Evolutionary conservation across 2,113 vertebrate species (phyloP).

Genomic region (Dendrocopos noguchii): DNA sequence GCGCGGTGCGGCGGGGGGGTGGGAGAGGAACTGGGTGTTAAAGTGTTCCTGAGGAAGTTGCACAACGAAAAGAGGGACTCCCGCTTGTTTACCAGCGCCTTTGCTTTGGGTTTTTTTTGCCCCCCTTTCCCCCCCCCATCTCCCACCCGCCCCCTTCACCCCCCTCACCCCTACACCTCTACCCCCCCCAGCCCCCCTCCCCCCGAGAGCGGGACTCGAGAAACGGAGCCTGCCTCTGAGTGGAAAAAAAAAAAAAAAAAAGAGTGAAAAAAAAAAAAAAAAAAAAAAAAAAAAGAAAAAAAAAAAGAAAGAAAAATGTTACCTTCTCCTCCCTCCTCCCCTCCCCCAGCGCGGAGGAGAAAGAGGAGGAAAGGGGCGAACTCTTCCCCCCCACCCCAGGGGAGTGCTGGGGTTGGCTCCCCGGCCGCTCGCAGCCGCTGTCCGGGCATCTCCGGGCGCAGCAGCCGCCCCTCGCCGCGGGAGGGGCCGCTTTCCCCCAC

Average conservation of each 20-base stretch:
- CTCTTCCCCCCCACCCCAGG: not conserved
- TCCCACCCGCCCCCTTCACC: not conserved
- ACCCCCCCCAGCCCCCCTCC: not conserved
- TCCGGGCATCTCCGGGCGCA: not conserved
- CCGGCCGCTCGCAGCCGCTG: not conserved
- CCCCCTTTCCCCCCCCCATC: too few species aligned
- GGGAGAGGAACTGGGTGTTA: not conserved
- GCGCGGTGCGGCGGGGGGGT: not conserved
- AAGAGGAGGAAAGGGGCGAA: not conserved
- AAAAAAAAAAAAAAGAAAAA: not conserved
- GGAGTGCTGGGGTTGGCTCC: not conserved
- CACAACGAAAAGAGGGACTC: constrained; percentile 37
- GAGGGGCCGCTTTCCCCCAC: not conserved
- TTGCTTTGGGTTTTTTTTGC: not conserved
- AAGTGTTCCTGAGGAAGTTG: constrained; percentile 51
- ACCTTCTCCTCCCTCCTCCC: not conserved
- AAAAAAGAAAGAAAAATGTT: not conserved
- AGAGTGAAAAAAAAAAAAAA: not conserved
- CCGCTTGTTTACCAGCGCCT: constrained; percentile 26
- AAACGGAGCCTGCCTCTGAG: not conserved
- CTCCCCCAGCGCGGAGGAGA: not conserved
- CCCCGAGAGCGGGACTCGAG: not conserved
- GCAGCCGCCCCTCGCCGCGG: not conserved
- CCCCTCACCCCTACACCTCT: too few species aligned
- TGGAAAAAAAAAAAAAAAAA: not conserved